Conservation (phyloP, 2,797 vertebrate genomes). For the Caiman crocodilus region DNA sequence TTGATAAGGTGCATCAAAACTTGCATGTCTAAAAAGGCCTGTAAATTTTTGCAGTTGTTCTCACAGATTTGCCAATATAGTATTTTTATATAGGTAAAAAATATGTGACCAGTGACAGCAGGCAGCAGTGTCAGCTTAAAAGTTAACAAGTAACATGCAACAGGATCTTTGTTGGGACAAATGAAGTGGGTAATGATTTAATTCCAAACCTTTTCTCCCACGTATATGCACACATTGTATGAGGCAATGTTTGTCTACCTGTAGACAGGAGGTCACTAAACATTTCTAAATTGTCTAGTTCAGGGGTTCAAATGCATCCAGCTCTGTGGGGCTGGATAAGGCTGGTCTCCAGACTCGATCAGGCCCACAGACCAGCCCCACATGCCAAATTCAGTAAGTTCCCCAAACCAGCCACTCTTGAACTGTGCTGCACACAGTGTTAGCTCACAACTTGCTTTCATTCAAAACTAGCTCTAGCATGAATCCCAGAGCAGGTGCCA, state of each 20-base stretch:
- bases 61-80: neutral
- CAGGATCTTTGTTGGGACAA: neutral
- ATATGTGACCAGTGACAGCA: neutral
- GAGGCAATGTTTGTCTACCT: conserved; percentile 4
- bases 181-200: neutral
- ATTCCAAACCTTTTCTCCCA: neutral
- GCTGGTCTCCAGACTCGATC: too few relatives aligned
- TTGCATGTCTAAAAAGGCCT: neutral
- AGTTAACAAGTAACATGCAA: neutral
- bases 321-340: too few relatives aligned
- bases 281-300: neutral
- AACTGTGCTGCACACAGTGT: too few relatives aligned
- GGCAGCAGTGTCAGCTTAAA: neutral
- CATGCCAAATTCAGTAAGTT: too few relatives aligned
- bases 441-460: too few relatives aligned
- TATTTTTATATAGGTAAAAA: neutral
- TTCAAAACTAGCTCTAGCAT: too few relatives aligned
- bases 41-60: neutral
- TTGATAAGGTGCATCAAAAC: neutral
- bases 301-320: too few relatives aligned
- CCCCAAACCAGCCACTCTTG: too few relatives aligned
- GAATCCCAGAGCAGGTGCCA: too few relatives aligned
- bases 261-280: conserved; percentile 20
- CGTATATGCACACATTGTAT: neutral
- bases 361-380: too few relatives aligned